These are phyloP conservation scores for Motacilla tschutschensis DNA, from an alignment of 2,113 vertebrate genomes.

Conservation along the genomic window DNA sequence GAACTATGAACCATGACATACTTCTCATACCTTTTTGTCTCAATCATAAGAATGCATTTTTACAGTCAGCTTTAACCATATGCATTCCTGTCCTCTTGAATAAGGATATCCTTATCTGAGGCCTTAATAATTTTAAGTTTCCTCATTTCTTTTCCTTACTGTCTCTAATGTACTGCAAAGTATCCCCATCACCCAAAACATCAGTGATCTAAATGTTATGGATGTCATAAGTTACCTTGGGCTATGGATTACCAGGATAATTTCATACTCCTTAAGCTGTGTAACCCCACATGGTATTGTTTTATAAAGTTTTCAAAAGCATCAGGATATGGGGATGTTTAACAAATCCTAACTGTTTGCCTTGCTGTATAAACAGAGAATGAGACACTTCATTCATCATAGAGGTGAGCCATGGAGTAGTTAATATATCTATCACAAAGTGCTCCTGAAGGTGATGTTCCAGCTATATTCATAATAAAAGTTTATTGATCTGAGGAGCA, in stretches of 20 bases:
- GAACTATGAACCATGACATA: slow-evolving; percentile 13
- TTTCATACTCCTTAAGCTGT: not conserved
- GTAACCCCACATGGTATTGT: not conserved
- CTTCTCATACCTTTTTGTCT: slow-evolving; percentile 12
- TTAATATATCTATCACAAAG: not conserved
- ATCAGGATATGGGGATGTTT: not conserved
- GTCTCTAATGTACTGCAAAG: not conserved
- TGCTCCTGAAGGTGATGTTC: not conserved
- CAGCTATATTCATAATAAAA: not conserved
- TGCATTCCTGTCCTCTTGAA: not conserved
- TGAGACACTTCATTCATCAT: not conserved
- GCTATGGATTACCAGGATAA: not conserved
- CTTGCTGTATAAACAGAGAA: not conserved
- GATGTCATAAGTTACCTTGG: not conserved
- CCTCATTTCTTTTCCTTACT: not conserved
- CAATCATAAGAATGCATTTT: not conserved
- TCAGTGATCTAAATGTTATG: not conserved
- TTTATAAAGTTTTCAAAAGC: not conserved
- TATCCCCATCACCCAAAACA: not conserved
- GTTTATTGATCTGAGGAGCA: not conserved
- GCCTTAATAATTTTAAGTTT: not conserved
- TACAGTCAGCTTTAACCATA: not conserved
- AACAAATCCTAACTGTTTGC: not conserved
- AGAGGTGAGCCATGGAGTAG: not conserved
- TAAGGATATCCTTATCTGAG: not conserved